Evolutionary conservation across 2,113 vertebrate species (phyloP).

Genomic region (Silurus glanis): DNA sequence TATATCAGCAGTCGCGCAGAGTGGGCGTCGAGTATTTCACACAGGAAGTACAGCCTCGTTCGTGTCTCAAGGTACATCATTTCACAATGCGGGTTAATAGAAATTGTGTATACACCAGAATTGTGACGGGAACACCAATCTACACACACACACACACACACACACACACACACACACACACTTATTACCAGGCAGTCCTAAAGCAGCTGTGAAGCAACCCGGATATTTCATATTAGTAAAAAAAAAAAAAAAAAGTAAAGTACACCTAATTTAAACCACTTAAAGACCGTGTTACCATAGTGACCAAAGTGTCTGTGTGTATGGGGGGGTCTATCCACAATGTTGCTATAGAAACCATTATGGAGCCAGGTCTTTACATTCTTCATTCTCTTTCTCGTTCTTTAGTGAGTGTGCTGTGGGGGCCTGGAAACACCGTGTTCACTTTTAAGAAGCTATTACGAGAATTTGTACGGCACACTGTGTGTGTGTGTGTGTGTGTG

Average conservation of each 20-base stretch:
- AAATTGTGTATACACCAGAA: not conserved
- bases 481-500: not conserved
- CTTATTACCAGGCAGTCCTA: not conserved
- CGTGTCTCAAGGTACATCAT: not conserved
- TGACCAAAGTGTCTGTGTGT: slow-evolving; percentile 39
- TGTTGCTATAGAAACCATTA: slow-evolving; percentile 67
- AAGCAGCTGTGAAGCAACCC: slow-evolving; percentile 8
- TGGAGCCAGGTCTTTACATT: slow-evolving; percentile 43
- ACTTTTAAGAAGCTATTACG: not conserved
- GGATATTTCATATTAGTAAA: slow-evolving; percentile 37
- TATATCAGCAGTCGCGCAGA: too few relatives aligned
- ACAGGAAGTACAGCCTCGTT: not conserved
- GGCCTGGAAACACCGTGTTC: not conserved
- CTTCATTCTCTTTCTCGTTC: not conserved
- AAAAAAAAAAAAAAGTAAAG: not conserved
- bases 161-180: not conserved
- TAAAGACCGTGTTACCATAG: slow-evolving; percentile 62
- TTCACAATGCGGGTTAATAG: not conserved
- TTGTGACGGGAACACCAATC: not conserved
- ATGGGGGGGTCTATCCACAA: slow-evolving; percentile 42
- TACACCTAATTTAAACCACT: slow-evolving; percentile 52
- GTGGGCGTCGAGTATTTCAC: not conserved
- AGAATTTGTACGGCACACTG: not conserved
- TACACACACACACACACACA: not conserved
- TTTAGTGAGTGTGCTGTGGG: not conserved